Evolutionary conservation across 2,888 invertebrate species (phyloP).

Genomic region (Siphlonurus alternatus): DNA sequence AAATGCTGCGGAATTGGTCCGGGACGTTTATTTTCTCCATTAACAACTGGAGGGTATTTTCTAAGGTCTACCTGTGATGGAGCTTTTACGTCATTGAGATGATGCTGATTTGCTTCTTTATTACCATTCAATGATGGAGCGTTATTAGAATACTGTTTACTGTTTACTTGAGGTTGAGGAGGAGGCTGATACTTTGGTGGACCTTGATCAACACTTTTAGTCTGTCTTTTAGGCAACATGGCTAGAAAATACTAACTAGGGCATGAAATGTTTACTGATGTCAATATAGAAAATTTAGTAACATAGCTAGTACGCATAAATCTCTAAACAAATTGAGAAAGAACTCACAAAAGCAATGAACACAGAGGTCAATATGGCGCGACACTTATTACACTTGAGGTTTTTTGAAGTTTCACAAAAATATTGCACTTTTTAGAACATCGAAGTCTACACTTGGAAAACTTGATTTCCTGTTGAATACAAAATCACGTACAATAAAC

Average conservation of each 20-base stretch:
- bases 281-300: neutral
- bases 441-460: no score
- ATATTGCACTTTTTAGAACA: no score
- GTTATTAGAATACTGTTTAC: conserved; percentile 36
- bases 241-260: neutral
- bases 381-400: no score
- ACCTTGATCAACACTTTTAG: neutral
- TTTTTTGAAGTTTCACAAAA: no score
- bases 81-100: neutral
- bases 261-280: no score
- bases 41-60: neutral
- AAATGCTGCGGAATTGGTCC: neutral
- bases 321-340: neutral
- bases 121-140: neutral
- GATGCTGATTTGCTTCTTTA: neutral
- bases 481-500: no score
- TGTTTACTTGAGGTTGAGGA: conserved; percentile 49
- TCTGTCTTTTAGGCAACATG: conserved; percentile 2
- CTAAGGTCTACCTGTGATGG: neutral
- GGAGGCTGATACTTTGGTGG: conserved; percentile 68
- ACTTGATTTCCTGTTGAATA: no score
- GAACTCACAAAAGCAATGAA: neutral
- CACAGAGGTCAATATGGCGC: neutral
- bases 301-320: neutral
- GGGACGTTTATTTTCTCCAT: neutral